Conservation (phyloP, 2,797 vertebrate genomes). For the Sebastes kiyomatsui region DNA sequence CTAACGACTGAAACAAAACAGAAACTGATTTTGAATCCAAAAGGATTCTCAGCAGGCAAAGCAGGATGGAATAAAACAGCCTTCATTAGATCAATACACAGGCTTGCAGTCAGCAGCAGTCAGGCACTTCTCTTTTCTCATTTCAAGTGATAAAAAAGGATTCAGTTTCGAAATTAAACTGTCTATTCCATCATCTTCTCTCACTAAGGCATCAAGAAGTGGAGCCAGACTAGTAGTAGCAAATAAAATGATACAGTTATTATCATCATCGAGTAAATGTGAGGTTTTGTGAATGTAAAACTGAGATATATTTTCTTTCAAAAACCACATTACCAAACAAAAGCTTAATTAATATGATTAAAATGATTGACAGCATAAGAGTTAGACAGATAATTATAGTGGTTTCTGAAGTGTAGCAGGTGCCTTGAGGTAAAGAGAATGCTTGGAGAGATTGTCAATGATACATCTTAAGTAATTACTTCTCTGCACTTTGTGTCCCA, state of each 20-base stretch:
- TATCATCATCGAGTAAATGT: neutral
- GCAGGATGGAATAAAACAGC: neutral
- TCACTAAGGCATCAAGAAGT: neutral
- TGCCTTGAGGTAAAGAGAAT: neutral
- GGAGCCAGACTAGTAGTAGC: neutral
- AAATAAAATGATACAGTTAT: neutral
- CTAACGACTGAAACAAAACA: neutral
- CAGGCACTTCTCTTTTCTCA: neutral
- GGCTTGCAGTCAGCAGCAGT: neutral
- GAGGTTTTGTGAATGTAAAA: neutral
- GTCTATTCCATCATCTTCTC: neutral
- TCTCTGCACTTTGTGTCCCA: neutral
- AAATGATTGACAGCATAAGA: constrained; percentile 7
- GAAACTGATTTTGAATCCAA: neutral
- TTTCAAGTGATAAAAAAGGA: neutral
- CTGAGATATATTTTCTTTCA: neutral
- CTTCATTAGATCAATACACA: neutral
- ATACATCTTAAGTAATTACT: constrained; percentile 8
- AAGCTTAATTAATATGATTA: constrained; percentile 17
- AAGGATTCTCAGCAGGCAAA: neutral
- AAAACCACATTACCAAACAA: neutral
- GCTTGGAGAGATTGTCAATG: neutral
- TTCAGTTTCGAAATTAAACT: neutral
- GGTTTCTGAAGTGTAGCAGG: neutral
- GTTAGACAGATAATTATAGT: constrained; percentile 14